phyloP scores from a whole-genome alignment of 2,888 invertebrate genomes.

The Drosophila meridiana region DNA sequence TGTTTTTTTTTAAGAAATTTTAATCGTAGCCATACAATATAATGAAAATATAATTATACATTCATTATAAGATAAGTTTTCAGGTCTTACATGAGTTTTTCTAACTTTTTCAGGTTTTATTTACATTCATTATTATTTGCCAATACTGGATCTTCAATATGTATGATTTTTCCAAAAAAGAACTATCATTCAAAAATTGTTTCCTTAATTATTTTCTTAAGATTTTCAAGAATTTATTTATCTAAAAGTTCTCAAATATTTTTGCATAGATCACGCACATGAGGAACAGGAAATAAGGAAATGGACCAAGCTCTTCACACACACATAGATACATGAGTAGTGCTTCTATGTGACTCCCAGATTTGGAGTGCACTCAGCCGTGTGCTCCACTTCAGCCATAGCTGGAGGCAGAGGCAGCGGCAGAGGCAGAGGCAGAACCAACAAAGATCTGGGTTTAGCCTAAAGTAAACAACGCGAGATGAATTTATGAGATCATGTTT shows the following conservation, averaged over 20 bases:
- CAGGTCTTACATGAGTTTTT: no score
- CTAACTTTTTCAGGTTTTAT: no score
- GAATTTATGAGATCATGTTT: slow-evolving; percentile 82
- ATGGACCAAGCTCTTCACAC: background rate
- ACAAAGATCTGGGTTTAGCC: slow-evolving; percentile 39
- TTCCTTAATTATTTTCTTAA: no score
- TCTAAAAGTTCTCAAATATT: background rate
- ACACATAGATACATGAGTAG: background rate
- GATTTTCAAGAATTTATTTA: background rate
- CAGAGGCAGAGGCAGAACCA: background rate
- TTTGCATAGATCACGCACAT: background rate
- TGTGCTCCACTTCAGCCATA: slow-evolving; percentile 68
- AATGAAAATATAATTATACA: no score
- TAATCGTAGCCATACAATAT: no score
- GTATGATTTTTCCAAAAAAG: no score
- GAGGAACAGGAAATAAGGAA: slow-evolving; percentile 19
- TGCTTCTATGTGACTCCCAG: slow-evolving; percentile 28
- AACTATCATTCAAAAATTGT: no score
- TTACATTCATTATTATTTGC: no score
- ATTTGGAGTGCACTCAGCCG: slow-evolving; percentile 59
- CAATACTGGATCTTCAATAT: no score
- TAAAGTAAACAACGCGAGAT: slow-evolving; percentile 77
- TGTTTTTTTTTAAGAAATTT: no score
- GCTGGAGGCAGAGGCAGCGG: background rate
- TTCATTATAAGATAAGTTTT: no score